Conservation (phyloP, 2,113 vertebrate species). For the Xenopus laevis region DNA sequence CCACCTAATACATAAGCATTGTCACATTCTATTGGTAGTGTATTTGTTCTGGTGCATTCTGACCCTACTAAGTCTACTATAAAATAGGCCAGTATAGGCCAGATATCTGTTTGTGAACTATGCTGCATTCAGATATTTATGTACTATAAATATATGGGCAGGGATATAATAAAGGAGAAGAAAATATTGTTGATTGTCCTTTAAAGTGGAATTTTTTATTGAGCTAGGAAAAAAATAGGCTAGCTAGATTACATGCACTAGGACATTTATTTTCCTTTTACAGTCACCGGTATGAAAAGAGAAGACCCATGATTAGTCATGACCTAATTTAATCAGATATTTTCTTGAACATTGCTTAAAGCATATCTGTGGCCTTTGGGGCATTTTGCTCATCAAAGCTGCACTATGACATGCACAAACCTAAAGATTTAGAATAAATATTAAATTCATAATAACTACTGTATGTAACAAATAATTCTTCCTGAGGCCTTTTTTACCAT, state of each 20-base stretch:
- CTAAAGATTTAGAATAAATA: background rate
- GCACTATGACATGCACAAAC: background rate
- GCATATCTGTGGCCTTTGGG: background rate
- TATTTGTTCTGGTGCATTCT: too few species aligned
- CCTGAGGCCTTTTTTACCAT: background rate
- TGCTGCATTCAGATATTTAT: too few species aligned
- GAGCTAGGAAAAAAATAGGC: too few species aligned
- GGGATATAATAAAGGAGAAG: too few species aligned
- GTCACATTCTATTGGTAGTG: too few species aligned
- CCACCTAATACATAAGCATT: too few species aligned
- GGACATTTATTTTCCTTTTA: background rate
- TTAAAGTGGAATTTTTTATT: too few species aligned
- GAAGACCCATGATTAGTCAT: background rate
- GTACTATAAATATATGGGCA: too few species aligned
- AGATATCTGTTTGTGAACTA: too few species aligned
- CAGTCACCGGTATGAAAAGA: background rate
- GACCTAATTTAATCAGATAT: background rate
- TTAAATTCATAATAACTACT: background rate
- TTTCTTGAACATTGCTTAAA: background rate
- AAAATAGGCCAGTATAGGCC: too few species aligned
- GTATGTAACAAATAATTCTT: background rate
- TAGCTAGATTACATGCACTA: background rate
- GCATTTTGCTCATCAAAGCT: background rate
- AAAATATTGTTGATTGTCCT: too few species aligned
- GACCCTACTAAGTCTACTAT: too few species aligned